Percentiles rank a stretch among this genome's conserved stretches.
phyloP scores from a whole-genome alignment of 64 coral and sea anemone species.

The Cladopsammia gracilis region DNA sequence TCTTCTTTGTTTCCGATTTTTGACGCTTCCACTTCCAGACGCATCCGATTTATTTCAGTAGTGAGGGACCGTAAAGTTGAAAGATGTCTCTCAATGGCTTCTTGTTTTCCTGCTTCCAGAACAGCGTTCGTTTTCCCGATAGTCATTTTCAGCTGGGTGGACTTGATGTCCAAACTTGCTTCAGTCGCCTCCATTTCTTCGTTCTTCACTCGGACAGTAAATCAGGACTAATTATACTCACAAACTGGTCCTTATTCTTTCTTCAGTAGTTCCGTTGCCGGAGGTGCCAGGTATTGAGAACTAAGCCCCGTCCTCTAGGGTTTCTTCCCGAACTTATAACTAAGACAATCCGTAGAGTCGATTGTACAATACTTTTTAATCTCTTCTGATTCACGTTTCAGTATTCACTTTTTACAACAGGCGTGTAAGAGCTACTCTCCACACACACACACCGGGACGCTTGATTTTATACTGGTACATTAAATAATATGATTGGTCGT shows the following conservation, averaged over 20 bases:
- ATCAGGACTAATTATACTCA: slow-evolving; percentile 46
- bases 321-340: too few relatives aligned
- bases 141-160: slow-evolving; percentile 9
- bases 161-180: slow-evolving; percentile 5
- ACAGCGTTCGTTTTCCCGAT: not conserved
- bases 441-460: too few relatives aligned
- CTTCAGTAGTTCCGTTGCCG: not conserved
- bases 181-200: slow-evolving; percentile 13
- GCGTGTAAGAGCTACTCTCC: too few relatives aligned
- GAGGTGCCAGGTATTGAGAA: slow-evolving; percentile 29
- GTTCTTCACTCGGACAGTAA: not conserved
- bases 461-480: too few relatives aligned
- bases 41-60: slow-evolving; percentile 2
- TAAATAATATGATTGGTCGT: too few relatives aligned
- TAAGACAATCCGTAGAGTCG: too few relatives aligned
- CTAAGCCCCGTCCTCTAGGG: slow-evolving; percentile 32
- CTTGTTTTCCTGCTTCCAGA: not conserved
- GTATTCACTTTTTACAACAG: too few relatives aligned
- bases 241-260: not conserved
- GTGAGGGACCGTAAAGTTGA: not conserved
- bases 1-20: not conserved
- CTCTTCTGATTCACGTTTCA: too few relatives aligned
- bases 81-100: slow-evolving; percentile 23
- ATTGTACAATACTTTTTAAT: too few relatives aligned
- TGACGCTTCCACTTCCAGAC: not conserved